A percentile compares a stretch with the other conserved stretches of the same genome.
phyloP scores from a whole-genome alignment of 1,140 invertebrate species.

The Archegozetes longisetosus region DNA sequence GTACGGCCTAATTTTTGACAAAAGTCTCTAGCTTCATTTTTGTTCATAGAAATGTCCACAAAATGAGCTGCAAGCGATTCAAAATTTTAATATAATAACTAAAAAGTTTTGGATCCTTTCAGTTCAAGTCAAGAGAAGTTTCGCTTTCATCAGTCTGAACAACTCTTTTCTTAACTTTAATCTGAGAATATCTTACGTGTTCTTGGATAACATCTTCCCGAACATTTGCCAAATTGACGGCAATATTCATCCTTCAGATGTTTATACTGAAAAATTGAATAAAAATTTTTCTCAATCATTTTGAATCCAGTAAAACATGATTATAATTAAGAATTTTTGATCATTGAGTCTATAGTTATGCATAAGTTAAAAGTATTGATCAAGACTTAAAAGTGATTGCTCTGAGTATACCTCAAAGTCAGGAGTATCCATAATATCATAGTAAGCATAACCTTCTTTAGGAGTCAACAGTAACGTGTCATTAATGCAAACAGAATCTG shows the following conservation, averaged over 20 bases:
- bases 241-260: constrained; percentile 3
- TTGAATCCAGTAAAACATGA: too few species aligned
- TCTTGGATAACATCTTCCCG: neutral
- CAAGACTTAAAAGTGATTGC: neutral
- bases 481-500: constrained; percentile 1
- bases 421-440: constrained; percentile 6
- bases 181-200: constrained; percentile 3
- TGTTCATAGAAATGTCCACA: neutral
- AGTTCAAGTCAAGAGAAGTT: too few species aligned
- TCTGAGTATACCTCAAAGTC: constrained; percentile 2
- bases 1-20: neutral
- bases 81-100: neutral
- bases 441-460: constrained; percentile 2
- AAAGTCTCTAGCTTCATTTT: neutral
- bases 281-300: too few species aligned
- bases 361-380: neutral
- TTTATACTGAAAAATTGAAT: constrained; percentile 2
- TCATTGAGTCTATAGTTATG: too few species aligned
- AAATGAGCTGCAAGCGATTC: neutral
- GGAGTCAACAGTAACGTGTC: neutral
- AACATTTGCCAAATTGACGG: constrained; percentile 8
- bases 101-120: too few species aligned
- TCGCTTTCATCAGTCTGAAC: neutral
- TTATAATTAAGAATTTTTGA: too few species aligned
- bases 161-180: neutral